Conservation (phyloP, 2,888 invertebrate species). For the Apamea epomidion region DNA sequence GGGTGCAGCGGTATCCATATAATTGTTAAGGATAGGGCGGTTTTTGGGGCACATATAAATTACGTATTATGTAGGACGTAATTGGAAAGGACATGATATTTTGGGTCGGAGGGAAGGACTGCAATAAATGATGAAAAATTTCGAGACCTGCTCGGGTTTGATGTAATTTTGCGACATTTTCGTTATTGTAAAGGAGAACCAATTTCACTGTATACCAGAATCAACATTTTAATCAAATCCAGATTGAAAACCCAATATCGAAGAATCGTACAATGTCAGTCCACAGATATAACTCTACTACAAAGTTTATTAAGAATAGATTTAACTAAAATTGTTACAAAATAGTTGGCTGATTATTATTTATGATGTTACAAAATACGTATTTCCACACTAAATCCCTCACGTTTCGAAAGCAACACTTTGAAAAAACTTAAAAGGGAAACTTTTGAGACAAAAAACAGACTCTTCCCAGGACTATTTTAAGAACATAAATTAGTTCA, state of each 20-base stretch:
- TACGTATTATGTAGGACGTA: slow-evolving; percentile 38
- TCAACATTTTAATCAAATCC: slow-evolving; percentile 20
- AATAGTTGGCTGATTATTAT: neutral
- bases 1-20: slow-evolving; percentile 59
- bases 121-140: slow-evolving; percentile 27
- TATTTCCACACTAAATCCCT: slow-evolving; percentile 5
- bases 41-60: slow-evolving; percentile 62
- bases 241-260: neutral
- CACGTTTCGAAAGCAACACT: slow-evolving; percentile 1
- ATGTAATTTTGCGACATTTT: slow-evolving; percentile 17
- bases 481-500: slow-evolving; percentile 61
- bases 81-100: slow-evolving; percentile 51
- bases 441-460: slow-evolving; percentile 46
- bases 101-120: slow-evolving; percentile 8
- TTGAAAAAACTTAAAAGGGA: slow-evolving; percentile 10
- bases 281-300: neutral
- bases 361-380: neutral
- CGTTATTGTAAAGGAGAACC: neutral
- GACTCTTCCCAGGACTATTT: slow-evolving; percentile 50
- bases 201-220: slow-evolving; percentile 11
- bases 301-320: neutral
- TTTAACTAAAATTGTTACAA: neutral
- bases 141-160: slow-evolving; percentile 13
- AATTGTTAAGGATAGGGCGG: slow-evolving; percentile 41
- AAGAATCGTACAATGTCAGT: neutral